Conservation (phyloP, 1,140 invertebrate genomes). For the Drosophila sproati region DNA sequence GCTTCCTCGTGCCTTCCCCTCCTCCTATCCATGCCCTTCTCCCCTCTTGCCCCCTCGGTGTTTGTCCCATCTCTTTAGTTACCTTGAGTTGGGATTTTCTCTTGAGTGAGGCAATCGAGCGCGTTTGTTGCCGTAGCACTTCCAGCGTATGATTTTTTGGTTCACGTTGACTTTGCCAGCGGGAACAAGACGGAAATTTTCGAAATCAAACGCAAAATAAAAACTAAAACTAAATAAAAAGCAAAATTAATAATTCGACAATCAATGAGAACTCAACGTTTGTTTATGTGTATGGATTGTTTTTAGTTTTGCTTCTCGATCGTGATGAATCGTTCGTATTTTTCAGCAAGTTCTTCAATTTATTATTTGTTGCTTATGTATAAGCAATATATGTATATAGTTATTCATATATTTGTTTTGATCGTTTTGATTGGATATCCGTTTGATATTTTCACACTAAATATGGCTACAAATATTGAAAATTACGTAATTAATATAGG, state of each 20-base stretch:
- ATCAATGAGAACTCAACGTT: slow-evolving; percentile 5
- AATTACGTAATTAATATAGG: slow-evolving; percentile 10
- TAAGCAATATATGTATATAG: slow-evolving; percentile 58
- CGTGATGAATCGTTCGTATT: slow-evolving; percentile 37
- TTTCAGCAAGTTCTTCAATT: slow-evolving; percentile 38
- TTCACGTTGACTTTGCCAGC: slow-evolving; percentile 20
- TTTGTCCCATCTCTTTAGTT: slow-evolving; percentile 26
- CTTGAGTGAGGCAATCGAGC: slow-evolving; percentile 83
- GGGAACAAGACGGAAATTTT: slow-evolving; percentile 10
- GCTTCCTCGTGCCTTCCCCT: too few relatives aligned
- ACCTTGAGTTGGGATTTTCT: slow-evolving; percentile 84
- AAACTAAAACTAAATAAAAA: slow-evolving; percentile 29
- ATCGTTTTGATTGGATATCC: slow-evolving; percentile 44
- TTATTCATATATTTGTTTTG: slow-evolving; percentile 35
- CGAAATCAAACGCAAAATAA: slow-evolving; percentile 24
- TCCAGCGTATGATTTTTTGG: slow-evolving; percentile 64
- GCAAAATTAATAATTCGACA: slow-evolving; percentile 13
- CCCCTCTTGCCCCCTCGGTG: neutral
- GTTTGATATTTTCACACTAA: slow-evolving; percentile 53
- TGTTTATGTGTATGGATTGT: slow-evolving; percentile 9
- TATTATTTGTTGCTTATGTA: slow-evolving; percentile 28
- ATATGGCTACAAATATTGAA: slow-evolving; percentile 27
- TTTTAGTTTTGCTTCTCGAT: slow-evolving; percentile 20
- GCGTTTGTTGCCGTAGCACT: slow-evolving; percentile 81
- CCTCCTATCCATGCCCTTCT: neutral